Base-by-base conservation (phyloP, 2,113 vertebrate genomes). In the Telmatochromis sp. region DNA sequence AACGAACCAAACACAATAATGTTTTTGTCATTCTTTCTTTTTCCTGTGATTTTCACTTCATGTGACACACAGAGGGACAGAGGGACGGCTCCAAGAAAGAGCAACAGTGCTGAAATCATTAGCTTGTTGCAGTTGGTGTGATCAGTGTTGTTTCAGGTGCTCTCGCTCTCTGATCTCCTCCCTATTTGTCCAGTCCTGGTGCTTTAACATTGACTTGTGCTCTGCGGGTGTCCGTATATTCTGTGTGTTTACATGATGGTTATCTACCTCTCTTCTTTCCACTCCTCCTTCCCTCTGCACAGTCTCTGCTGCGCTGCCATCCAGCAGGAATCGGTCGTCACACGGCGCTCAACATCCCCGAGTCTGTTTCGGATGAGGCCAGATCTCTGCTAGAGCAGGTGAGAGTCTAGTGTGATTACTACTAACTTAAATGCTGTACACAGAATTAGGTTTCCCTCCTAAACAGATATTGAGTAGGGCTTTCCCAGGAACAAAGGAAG, bases 321-420 rank as follows among this genome's bases (percentile, higher is more conserved):
- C 99, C 99, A 21, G 97, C 98, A 45, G 98, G 98, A 93, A 98
- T 99, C 92, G 97, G 96, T 84, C 98, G 97, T 63, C 99, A 99
- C 94, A 98, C 98, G 1, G 95, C 97, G 73, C 92, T 99, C 93
- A 98, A 96, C 95, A 95, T 99, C 96, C 98, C 99, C 2, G 98
- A 98, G 85, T 97, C 96, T 7, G 95, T 99, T 82, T 99, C 98
- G 3, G 97, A 99, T 90, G 98, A 99, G 92, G 98, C 98, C 87
- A 96, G 96, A 42, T 99, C 98, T 87, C 97, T 99, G 85, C 93
- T 99, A 89, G 97, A 98, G 90, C 97, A 99, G 98, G 99, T 99
- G 70, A 89, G 89, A 68, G 19, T 63, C 51, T 51, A 51, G 26
- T 51, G 73, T 78, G 45, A 68, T 47, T 78, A 13, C 73, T 51